phyloP scores from a whole-genome alignment of 2,113 vertebrate species.

The Syrrhaptes paradoxus region DNA sequence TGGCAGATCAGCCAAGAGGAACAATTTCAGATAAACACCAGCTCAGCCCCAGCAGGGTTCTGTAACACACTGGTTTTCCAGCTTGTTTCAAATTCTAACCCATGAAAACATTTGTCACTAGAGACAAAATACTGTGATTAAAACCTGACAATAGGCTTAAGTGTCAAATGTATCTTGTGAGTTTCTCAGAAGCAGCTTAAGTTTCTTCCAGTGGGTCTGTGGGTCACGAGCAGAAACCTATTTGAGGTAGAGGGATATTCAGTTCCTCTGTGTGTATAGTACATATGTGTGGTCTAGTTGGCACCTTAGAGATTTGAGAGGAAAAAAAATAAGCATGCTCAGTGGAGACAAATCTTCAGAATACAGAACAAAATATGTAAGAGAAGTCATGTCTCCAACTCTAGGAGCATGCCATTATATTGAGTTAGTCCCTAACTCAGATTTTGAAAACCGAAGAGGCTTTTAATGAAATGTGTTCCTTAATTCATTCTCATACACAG shows the following conservation, averaged over 20 bases:
- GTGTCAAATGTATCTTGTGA: neutral
- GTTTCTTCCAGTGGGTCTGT: neutral
- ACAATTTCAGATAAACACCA: neutral
- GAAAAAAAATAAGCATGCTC: neutral
- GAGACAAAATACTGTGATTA: neutral
- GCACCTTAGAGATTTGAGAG: neutral
- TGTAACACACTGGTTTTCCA: neutral
- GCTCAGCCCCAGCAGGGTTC: neutral
- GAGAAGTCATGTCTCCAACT: neutral
- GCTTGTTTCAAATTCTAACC: neutral
- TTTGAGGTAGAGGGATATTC: neutral
- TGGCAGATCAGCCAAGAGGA: neutral
- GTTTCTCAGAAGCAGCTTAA: conserved; percentile 1
- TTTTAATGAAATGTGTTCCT: neutral
- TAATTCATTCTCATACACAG: neutral
- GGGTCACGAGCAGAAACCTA: neutral
- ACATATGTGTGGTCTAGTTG: neutral
- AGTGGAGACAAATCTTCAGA: neutral
- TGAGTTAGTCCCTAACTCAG: neutral
- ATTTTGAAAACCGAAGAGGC: neutral
- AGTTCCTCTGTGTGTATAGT: neutral
- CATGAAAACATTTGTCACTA: neutral
- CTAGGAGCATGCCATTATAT: neutral
- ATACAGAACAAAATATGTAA: neutral
- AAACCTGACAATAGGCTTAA: neutral